These are phyloP conservation scores for Chaetura pelagica DNA, from an alignment of 2,113 vertebrate species.

Conservation along the genomic window DNA sequence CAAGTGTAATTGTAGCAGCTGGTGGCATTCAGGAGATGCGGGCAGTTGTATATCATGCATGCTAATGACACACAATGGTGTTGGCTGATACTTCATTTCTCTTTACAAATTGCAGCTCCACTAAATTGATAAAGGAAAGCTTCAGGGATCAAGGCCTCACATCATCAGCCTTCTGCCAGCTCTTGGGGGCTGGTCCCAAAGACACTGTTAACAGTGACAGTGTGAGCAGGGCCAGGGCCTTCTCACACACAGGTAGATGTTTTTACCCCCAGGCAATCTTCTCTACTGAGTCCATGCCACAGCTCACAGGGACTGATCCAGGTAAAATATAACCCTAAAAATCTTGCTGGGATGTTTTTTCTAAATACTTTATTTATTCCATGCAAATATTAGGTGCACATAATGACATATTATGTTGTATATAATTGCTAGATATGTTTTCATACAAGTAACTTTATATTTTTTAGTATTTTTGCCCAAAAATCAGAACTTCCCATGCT, in stretches of 20 bases:
- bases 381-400: background rate
- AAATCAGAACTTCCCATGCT: background rate
- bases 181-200: background rate
- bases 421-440: background rate
- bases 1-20: background rate
- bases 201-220: background rate
- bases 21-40: background rate
- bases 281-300: background rate
- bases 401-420: background rate
- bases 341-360: background rate
- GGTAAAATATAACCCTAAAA: background rate
- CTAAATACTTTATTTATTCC: background rate
- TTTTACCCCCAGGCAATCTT: background rate
- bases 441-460: background rate
- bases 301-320: background rate
- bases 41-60: rapidly evolving
- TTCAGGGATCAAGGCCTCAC: background rate
- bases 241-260: rapidly evolving
- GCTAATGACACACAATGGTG: rapidly evolving
- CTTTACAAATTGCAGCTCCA: background rate
- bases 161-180: background rate
- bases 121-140: background rate
- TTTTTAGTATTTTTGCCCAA: background rate
- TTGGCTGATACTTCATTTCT: background rate
- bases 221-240: background rate